A percentile compares a stretch with the other conserved stretches of the same genome.
These are phyloP conservation scores for Aplocera efformata DNA, from an alignment of 2,888 invertebrate genomes.

Conservation along the genomic window DNA sequence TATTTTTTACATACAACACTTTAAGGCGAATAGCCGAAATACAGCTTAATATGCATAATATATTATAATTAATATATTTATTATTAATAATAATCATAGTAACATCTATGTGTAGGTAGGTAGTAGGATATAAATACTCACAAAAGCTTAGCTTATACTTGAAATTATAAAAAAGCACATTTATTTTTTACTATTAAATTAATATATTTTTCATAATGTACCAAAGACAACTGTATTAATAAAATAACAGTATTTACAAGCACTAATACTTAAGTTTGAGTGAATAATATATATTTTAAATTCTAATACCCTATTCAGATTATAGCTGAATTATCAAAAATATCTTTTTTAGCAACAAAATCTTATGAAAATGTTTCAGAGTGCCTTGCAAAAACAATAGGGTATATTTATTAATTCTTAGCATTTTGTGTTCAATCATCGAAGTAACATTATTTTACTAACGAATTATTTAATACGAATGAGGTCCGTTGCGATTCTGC, in stretches of 20 bases:
- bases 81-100: slow-evolving; percentile 7
- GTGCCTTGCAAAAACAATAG: slow-evolving; percentile 30
- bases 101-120: no score
- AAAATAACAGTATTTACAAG: slow-evolving; percentile 1
- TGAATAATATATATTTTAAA: neutral
- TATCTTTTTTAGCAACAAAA: neutral
- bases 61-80: no score
- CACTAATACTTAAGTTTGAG: slow-evolving; percentile 7
- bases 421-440: slow-evolving; percentile 8
- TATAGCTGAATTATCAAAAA: no score
- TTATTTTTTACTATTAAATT: slow-evolving; percentile 3
- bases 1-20: no score
- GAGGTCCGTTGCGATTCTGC: no score
- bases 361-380: slow-evolving; percentile 27
- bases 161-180: slow-evolving; percentile 9
- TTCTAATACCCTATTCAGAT: neutral
- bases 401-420: slow-evolving; percentile 7
- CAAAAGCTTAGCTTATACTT: slow-evolving; percentile 13
- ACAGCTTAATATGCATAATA: no score
- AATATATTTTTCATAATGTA: neutral
- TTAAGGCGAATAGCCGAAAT: no score
- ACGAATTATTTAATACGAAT: no score
- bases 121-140: neutral
- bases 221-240: slow-evolving; percentile 1
- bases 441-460: no score